Base-by-base conservation (phyloP, 2,797 vertebrate species). In the Dendrocincla fuliginosa region DNA sequence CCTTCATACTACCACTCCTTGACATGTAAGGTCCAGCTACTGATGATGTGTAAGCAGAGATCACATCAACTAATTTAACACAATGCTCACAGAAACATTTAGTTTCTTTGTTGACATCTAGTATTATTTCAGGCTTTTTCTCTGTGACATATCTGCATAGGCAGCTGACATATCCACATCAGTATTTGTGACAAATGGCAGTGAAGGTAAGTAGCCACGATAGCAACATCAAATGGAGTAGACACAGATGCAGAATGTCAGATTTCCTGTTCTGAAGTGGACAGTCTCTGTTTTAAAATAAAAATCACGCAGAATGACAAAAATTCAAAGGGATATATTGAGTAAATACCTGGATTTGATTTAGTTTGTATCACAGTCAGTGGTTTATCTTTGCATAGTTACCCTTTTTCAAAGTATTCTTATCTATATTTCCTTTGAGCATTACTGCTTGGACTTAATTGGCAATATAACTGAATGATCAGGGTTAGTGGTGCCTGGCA, bases 321-420 rank as follows among this genome's bases (percentile, higher is more conserved):
- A 89, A 79, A 80, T 37, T 64, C 41, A 77, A 89, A 90, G 46
- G 24, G 19, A 32, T 70, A 18, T 16, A 14, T 50, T 87, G 46
- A 33, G 32, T 69, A 93, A 83, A 68, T 50, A 41, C 71, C 63
- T 53, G 6, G 5, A 12, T 60, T 83, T 73, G 55, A 70, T 87
- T 82, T 41, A 13, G 23, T 73, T 90, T 88, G 77, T 86, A 9
- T 95, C 88, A 74, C 77, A 86, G 44, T 78, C 59, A 70, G 32
- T 49, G 32, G 46, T 82, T 85, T 82, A 28, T 77, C 67, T 93
- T 77, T 71, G 41, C 44, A 73, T 49, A 60, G 44, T 49, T 67
- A 47, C 22, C 14, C 16, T 67, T 86, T 90, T 89, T 75, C 44
- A 74, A 47, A 27, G 50, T 17, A 1, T 52, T 20, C 35, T 87